These are phyloP conservation scores for Drosophila imparisetae DNA, from an alignment of 2,888 invertebrate genomes.

Conservation along the genomic window DNA sequence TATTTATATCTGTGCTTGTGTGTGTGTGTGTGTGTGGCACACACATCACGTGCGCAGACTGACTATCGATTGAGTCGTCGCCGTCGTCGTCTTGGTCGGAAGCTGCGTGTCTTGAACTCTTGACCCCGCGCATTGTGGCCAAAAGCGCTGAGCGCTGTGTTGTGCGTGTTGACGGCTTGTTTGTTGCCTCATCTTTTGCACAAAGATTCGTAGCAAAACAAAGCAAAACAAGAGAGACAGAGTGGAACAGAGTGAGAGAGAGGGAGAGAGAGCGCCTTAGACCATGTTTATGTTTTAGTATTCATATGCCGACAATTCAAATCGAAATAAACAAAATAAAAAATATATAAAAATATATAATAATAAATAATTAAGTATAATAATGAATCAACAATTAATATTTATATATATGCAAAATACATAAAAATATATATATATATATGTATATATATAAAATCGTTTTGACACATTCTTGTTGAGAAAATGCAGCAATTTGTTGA, in stretches of 20 bases:
- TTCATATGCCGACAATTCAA: not conserved
- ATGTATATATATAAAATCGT: not conserved
- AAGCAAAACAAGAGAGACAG: slow-evolving; percentile 40
- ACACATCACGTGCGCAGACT: slow-evolving; percentile 77
- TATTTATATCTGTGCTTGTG: slow-evolving; percentile 12
- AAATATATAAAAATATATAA: too few relatives aligned
- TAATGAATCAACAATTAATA: not conserved
- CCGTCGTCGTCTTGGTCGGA: slow-evolving; percentile 55
- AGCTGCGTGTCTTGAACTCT: slow-evolving; percentile 78
- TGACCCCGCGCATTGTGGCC: slow-evolving; percentile 59
- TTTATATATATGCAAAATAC: not conserved
- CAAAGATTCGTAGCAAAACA: slow-evolving; percentile 76
- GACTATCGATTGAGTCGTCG: slow-evolving; percentile 75
- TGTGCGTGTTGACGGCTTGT: slow-evolving; percentile 46
- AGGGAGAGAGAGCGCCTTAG: not conserved
- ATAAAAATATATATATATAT: not conserved
- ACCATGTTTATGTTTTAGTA: not conserved
- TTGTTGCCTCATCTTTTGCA: slow-evolving; percentile 47
- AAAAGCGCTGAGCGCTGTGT: slow-evolving; percentile 13
- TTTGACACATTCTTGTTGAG: not conserved
- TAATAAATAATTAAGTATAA: too few relatives aligned
- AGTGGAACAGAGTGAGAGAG: not conserved
- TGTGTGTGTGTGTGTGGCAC: slow-evolving; percentile 17
- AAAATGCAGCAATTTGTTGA: not conserved
- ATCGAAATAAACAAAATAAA: not conserved